Evolutionary conservation across 30 jellyfish, hydroid and myxozoan genomes (phyloP).

Genomic region (Turritopsis dohrnii): DNA sequence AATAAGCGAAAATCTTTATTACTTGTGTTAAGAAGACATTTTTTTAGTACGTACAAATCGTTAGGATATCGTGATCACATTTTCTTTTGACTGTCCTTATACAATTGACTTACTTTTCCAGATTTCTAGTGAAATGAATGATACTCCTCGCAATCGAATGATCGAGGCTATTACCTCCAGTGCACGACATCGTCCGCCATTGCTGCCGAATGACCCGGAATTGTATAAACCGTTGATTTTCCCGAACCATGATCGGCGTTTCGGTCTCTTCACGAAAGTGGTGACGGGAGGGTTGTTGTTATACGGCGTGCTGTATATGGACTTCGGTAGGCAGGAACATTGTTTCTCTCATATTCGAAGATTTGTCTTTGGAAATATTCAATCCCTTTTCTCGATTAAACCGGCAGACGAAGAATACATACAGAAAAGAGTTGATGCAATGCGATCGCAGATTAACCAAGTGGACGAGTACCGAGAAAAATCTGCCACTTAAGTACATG

Average conservation of each 20-base stretch:
- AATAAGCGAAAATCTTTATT: too few relatives aligned
- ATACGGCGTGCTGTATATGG: conserved; percentile 33
- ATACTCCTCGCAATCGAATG: conserved; percentile 19
- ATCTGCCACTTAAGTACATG: not conserved
- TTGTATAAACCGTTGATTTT: conserved; percentile 1
- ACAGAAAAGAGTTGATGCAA: conserved; percentile 13
- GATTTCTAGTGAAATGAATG: not conserved
- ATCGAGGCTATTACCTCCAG: conserved; percentile 24
- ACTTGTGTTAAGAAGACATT: too few relatives aligned
- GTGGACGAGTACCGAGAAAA: conserved; percentile 8
- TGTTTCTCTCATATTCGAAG: conserved; percentile 34
- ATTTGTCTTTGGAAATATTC: not conserved
- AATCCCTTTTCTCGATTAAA: conserved; percentile 11
- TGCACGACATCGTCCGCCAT: conserved; percentile 31
- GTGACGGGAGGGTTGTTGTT: conserved; percentile 4
- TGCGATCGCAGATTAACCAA: conserved; percentile 16
- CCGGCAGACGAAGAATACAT: conserved; percentile 27
- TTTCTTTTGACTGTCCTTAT: too few relatives aligned
- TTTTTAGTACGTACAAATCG: too few relatives aligned
- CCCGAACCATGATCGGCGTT: conserved; percentile 14
- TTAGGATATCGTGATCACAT: too few relatives aligned
- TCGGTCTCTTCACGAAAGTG: not conserved
- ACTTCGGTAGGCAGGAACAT: conserved; percentile 23
- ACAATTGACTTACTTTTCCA: not conserved
- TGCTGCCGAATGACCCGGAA: not conserved